Evolutionary conservation across 2,888 invertebrate genomes (phyloP).

Genomic region (Diachrysia chrysitis): DNA sequence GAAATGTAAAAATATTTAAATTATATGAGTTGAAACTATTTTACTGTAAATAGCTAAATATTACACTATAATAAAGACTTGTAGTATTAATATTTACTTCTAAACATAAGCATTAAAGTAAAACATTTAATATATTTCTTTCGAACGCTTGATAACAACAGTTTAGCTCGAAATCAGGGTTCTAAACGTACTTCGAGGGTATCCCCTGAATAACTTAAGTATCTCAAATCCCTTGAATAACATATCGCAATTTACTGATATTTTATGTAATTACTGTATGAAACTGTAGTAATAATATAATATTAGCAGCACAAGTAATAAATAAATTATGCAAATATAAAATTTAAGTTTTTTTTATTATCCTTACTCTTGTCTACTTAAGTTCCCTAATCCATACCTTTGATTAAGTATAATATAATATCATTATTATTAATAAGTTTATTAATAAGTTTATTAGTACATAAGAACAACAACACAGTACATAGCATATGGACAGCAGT

Average conservation of each 20-base stretch:
- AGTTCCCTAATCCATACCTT: neutral
- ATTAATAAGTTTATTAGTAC: too few species aligned
- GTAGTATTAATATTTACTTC: constrained; percentile 14
- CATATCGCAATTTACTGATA: constrained; percentile 17
- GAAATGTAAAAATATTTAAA: constrained; percentile 34
- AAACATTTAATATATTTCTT: neutral
- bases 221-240: constrained; percentile 16
- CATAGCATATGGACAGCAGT: too few species aligned
- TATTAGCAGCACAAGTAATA: constrained; percentile 52
- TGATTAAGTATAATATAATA: neutral
- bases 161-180: constrained; percentile 53
- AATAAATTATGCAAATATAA: constrained; percentile 37
- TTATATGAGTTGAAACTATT: constrained; percentile 10
- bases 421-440: too few species aligned
- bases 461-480: too few species aligned
- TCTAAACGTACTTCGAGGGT: constrained; percentile 11
- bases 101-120: constrained; percentile 6
- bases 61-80: constrained; percentile 6
- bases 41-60: constrained; percentile 40
- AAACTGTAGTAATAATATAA: constrained; percentile 41
- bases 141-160: constrained; percentile 18
- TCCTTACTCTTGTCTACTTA: neutral
- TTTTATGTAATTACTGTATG: constrained; percentile 35
- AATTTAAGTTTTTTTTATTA: neutral
- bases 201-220: constrained; percentile 20